Evolutionary conservation across 2,113 vertebrate species (phyloP).

Genomic region (Riparia riparia): DNA sequence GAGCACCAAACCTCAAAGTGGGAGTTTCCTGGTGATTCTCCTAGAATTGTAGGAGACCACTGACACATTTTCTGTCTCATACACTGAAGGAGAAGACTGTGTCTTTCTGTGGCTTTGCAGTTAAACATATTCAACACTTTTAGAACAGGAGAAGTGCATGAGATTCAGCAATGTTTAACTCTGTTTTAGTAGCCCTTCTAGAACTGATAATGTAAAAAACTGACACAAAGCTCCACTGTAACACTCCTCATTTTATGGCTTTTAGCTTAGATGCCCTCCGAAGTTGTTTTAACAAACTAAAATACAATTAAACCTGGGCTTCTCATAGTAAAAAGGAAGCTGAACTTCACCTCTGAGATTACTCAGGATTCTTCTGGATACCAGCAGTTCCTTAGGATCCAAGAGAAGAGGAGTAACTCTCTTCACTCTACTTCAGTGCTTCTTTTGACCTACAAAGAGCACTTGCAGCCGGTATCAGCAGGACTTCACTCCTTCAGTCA

Average conservation of each 20-base stretch:
- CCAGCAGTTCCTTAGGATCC: background rate
- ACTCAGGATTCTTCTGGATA: background rate
- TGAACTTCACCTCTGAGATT: background rate
- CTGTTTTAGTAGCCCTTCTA: background rate
- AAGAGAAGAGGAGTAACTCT: background rate
- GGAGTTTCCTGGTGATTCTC: background rate
- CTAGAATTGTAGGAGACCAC: background rate
- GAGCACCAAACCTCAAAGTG: background rate
- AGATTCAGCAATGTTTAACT: background rate
- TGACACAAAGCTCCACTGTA: background rate
- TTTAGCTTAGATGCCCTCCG: background rate
- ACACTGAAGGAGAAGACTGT: background rate
- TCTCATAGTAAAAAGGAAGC: background rate
- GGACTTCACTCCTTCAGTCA: background rate
- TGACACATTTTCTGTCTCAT: background rate
- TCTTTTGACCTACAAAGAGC: background rate
- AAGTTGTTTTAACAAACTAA: background rate
- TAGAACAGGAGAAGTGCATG: accelerated
- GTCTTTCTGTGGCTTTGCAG: background rate
- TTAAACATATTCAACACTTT: background rate
- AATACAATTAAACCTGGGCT: background rate
- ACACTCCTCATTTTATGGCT: background rate
- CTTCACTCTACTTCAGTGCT: background rate
- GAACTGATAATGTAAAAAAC: background rate
- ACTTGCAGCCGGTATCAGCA: accelerated